These are phyloP conservation scores for Clarias platycephalus DNA, from an alignment of 2,797 vertebrate genomes.

Conservation along the genomic window DNA sequence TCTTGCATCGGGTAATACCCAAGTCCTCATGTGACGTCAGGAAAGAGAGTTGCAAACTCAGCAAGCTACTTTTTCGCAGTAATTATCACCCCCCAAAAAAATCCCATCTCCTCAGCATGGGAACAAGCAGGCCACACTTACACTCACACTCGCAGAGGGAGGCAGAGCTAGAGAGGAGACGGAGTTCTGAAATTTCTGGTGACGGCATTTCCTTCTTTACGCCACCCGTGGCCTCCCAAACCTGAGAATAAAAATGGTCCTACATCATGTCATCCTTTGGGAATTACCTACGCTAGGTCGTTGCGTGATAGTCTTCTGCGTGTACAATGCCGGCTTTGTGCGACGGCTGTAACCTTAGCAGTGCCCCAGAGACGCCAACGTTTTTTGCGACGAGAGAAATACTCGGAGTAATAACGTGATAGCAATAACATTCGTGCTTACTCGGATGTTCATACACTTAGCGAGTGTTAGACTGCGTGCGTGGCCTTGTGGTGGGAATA, in stretches of 20 bases:
- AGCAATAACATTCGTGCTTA: constrained; percentile 68
- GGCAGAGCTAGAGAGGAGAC: constrained; percentile 3
- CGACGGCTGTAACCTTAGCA: constrained; percentile 67
- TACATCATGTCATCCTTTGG: constrained; percentile 47
- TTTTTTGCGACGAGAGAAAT: constrained; percentile 66
- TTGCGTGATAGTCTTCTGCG: constrained; percentile 53
- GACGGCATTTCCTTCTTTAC: constrained; percentile 15
- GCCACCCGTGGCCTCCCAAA: background rate
- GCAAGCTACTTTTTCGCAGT: constrained; percentile 72
- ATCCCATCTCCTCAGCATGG: constrained; percentile 43
- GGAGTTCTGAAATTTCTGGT: constrained; percentile 44
- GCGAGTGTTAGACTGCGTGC: constrained; percentile 9
- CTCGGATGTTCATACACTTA: constrained; percentile 50
- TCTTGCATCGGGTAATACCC: constrained; percentile 55
- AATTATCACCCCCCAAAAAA: constrained; percentile 69
- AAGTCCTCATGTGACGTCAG: constrained; percentile 63
- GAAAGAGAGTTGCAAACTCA: constrained; percentile 66
- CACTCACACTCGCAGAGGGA: constrained; percentile 54
- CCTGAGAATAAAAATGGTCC: constrained; percentile 39
- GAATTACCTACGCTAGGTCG: constrained; percentile 55
- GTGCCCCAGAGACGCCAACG: constrained; percentile 62
- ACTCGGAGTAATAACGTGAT: constrained; percentile 68
- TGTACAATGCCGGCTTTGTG: constrained; percentile 75
- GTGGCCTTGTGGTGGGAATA: constrained; percentile 44
- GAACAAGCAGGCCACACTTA: constrained; percentile 61